Conservation (phyloP, 2,888 invertebrate species). For the Cerastis leucographa region DNA sequence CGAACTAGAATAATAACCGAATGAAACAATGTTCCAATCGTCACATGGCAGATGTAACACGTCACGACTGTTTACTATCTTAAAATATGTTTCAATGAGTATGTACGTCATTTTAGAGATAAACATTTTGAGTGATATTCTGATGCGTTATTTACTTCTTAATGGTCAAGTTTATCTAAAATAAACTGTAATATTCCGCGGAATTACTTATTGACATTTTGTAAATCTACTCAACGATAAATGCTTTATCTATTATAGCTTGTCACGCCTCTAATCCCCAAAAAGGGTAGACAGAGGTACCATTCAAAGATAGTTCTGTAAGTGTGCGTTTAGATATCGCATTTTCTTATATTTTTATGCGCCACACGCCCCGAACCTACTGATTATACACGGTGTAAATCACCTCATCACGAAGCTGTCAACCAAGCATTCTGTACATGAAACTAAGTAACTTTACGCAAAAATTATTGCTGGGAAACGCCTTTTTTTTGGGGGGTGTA, state of each 20-base stretch:
- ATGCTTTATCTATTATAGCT: conserved; percentile 21
- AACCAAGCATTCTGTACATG: too few species aligned
- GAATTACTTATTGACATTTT: conserved; percentile 10
- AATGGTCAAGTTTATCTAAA: conserved; percentile 21
- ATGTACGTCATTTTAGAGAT: conserved; percentile 27
- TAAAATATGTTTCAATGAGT: conserved; percentile 9
- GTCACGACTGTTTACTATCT: not conserved
- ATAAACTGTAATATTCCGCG: conserved; percentile 27
- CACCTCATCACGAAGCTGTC: too few species aligned
- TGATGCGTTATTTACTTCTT: conserved; percentile 20
- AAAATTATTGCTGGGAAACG: too few species aligned
- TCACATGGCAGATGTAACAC: not conserved
- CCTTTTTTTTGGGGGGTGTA: too few species aligned
- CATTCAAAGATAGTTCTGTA: not conserved
- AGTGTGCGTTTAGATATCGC: not conserved
- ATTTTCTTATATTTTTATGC: not conserved
- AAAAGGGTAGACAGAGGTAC: not conserved
- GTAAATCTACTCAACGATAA: conserved; percentile 15
- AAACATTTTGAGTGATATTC: not conserved
- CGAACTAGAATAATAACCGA: not conserved
- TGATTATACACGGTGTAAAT: too few species aligned
- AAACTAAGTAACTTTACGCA: too few species aligned
- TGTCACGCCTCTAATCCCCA: conserved; percentile 16
- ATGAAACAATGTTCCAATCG: not conserved
- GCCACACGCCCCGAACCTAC: not conserved